Base-by-base conservation (phyloP, 64 coral and sea anemone genomes). In the Montipora sp. region DNA sequence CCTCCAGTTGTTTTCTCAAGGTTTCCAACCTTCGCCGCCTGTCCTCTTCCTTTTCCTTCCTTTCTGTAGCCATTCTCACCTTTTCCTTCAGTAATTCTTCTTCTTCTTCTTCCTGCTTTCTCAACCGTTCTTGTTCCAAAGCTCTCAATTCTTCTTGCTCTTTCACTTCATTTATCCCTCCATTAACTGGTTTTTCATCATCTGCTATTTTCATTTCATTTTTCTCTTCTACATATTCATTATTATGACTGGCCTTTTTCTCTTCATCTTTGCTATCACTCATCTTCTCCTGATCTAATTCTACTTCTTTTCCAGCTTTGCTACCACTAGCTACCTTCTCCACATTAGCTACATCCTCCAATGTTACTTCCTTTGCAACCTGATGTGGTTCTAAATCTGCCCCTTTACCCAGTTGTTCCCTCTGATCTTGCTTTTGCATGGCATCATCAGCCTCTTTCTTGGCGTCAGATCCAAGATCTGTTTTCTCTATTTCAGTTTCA, bases 1-100 rank as follows among this genome's bases (percentile, higher is more conserved):
- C 16, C 4, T 85, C 65, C 5, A 51, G 82, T 22, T 72, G 82
- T 68, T 85, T 49, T 72, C 66, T 85, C 45, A 85, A 43, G 1
- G 12, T 67, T 7, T 67, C 61, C 3, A 68, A 24, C 18, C 61
- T 68, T n/a, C 12, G 27, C 55, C 68, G 3, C 3, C 61, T 47
- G 0, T 24, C 45, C 47, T 47, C 36, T 13, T 84, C 81, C 23
- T 68, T 20, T 6, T 0, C 3, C 48, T 69, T 16, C 5, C 18
- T 18, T 80, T 45, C 78, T 57, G 48, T 2, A 24, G 20, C 50
- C 9, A 11, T 58, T 9, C 43, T 19, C 51, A 22, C 9, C 51
- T 80, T 21, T 80, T 57, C 48, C 9, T 21, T 6, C 53, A 6
- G 53, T 36, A 36, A 36, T 57, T 57, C 2, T 24, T 58, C 18